Evolutionary conservation across 2,797 vertebrate genomes (phyloP).

Genomic region (Lepilemur septentrionalis): DNA sequence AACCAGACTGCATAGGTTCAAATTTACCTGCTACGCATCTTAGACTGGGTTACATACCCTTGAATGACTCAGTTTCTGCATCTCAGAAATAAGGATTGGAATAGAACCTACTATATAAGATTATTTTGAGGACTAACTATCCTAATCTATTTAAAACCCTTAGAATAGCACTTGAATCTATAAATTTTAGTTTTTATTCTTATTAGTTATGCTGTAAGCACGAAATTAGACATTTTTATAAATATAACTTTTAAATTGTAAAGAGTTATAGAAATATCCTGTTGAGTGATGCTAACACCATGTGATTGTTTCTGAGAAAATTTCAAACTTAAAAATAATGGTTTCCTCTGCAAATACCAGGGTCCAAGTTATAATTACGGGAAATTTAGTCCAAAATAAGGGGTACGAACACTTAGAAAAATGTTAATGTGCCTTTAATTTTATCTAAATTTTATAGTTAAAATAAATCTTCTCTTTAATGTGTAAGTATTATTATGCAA

Average conservation of each 20-base stretch:
- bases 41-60: not conserved
- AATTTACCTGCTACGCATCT: not conserved
- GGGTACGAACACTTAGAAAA: not conserved
- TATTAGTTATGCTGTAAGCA: not conserved
- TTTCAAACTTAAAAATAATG: not conserved
- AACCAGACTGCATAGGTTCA: not conserved
- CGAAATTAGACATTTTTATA: not conserved
- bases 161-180: not conserved
- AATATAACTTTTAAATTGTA: not conserved
- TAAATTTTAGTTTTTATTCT: not conserved
- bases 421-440: not conserved
- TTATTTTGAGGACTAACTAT: not conserved
- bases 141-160: not conserved
- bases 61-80: not conserved
- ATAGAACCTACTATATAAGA: not conserved
- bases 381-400: not conserved
- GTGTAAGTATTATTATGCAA: not conserved
- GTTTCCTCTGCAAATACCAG: not conserved
- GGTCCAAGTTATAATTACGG: not conserved
- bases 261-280: not conserved
- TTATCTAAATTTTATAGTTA: not conserved
- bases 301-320: not conserved
- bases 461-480: not conserved
- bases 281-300: not conserved
- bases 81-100: not conserved